Base-by-base conservation (phyloP, 2,797 vertebrate genomes). In the Todus mexicanus region DNA sequence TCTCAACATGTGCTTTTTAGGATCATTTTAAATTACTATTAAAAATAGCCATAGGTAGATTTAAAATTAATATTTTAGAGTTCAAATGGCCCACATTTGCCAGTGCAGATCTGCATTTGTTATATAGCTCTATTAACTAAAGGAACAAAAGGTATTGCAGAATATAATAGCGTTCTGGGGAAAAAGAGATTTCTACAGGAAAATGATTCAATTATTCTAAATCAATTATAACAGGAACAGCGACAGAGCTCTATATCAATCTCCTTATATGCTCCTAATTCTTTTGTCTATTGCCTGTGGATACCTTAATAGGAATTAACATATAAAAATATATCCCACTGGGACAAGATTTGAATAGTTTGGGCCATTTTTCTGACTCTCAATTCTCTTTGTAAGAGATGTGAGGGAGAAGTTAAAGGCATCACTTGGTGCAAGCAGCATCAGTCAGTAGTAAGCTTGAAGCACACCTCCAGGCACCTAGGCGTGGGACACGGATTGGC, bases 11-110 rank as follows among this genome's bases (percentile, higher is more conserved):
- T 93, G 91, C 90, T 90, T 97, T 93, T 96, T 90, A 93, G 92
- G 91, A 91, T 95, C 80, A 90, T 90, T 95, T 96, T 71, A 95
- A 96, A 93, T 93, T 90, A 94, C 82, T 95, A 94, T 94, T 96
- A 95, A 96, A 96, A 96, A 94, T 95, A 95, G 93, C 73, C 90
- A 95, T 88, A 94, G 79, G 76, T 96, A 91, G 83, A 95, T 90
- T 91, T 78, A 94, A 96, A 96, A 96, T 97, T 96, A 96, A 96
- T 96, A 97, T 95, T 95, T 96, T 80, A 95, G 87, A 93, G 94
- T 95, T 96, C 89, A 96, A 94, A 80, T 76, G 92, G 87, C 75
- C 93, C 84, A 56, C 87, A 84, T 94, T 94, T 94, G 69, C 87
- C 84, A 87, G 47, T 71, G 60, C 31, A 94, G 87, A 92, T 89